A percentile compares a stretch with the other conserved stretches of the same genome.
phyloP scores from a whole-genome alignment of 2,888 invertebrate genomes.

The Steinernema carpocapsae region DNA sequence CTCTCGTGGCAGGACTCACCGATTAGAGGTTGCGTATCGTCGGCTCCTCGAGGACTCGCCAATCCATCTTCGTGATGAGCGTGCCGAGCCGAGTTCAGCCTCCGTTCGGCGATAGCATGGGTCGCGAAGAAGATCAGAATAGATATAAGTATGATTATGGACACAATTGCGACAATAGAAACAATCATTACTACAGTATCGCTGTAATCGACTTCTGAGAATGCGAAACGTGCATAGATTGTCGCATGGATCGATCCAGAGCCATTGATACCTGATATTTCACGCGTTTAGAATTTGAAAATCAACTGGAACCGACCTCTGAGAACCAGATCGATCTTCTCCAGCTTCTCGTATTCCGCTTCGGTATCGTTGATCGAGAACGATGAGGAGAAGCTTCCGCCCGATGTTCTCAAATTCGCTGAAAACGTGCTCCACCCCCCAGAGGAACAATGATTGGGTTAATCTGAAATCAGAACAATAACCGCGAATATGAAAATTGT shows the following conservation, averaged over 20 bases:
- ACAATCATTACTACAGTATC: background rate
- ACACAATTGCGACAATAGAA: conserved; percentile 4
- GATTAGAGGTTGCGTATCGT: conserved; percentile 4
- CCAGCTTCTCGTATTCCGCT: conserved; percentile 3
- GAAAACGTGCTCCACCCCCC: background rate
- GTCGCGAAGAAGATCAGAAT: conserved; percentile 5
- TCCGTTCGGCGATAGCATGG: background rate
- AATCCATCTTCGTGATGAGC: too few relatives aligned
- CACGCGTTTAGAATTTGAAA: too few relatives aligned
- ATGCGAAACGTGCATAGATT: conserved; percentile 9
- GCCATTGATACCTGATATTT: too few relatives aligned
- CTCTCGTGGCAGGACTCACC: too few relatives aligned
- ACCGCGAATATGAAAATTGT: background rate
- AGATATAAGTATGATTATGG: background rate
- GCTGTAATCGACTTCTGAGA: conserved; percentile 12
- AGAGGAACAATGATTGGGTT: background rate
- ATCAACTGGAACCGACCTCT: background rate
- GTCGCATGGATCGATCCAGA: background rate
- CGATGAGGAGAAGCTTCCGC: background rate
- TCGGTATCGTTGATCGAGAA: conserved; percentile 29
- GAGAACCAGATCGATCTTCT: background rate
- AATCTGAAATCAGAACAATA: background rate
- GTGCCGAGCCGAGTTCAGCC: background rate
- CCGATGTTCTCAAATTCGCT: too few relatives aligned
- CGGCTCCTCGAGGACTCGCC: background rate